phyloP scores from a whole-genome alignment of 2,113 vertebrate species.

The Caretta caretta region DNA sequence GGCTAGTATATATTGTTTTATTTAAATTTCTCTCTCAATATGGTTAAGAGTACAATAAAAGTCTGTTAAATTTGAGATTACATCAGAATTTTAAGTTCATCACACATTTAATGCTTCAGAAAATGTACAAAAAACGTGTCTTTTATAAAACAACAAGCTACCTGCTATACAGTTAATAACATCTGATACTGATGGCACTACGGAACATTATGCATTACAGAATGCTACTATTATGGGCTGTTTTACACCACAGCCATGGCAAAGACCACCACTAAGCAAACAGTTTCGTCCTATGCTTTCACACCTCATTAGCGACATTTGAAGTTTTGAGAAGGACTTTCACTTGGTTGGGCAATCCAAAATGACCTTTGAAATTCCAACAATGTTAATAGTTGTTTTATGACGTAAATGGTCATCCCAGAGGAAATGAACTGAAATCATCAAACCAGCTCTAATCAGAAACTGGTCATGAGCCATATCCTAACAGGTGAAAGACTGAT shows the following conservation, averaged over 20 bases:
- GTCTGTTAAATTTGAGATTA: background rate
- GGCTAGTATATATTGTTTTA: background rate
- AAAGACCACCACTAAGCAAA: background rate
- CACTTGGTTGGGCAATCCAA: background rate
- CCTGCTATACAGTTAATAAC: background rate
- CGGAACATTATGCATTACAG: background rate
- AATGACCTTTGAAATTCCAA: slow-evolving; percentile 36
- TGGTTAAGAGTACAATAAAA: background rate
- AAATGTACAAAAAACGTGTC: background rate
- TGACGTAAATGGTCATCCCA: background rate
- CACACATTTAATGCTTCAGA: background rate
- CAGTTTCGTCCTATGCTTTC: background rate
- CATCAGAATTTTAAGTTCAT: background rate
- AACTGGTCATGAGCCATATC: background rate
- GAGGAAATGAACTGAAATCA: background rate
- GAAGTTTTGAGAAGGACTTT: background rate
- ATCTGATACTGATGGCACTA: background rate
- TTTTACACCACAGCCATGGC: background rate
- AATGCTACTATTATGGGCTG: background rate
- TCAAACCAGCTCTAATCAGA: background rate
- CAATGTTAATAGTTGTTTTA: background rate
- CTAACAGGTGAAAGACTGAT: background rate
- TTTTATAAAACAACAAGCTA: background rate
- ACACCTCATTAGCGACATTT: background rate
- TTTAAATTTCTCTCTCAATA: background rate